phyloP scores from a whole-genome alignment of 2,888 invertebrate genomes.

The Odontomyia ornata region DNA sequence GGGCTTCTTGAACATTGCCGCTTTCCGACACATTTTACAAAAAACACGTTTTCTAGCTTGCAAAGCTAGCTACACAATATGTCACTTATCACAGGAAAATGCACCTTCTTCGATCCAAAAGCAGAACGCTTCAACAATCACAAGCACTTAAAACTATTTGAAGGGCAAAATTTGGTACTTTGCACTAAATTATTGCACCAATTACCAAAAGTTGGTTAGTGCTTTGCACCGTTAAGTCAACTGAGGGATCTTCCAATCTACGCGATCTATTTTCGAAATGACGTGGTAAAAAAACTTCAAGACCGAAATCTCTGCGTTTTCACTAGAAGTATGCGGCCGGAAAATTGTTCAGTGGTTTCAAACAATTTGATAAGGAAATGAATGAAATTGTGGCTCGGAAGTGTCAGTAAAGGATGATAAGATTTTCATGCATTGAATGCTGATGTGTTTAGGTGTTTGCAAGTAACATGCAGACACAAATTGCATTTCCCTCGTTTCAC shows the following conservation, averaged over 20 bases:
- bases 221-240: conserved; percentile 34
- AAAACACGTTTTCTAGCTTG: conserved; percentile 5
- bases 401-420: too few relatives aligned
- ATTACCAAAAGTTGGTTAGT: background rate
- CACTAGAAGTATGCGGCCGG: background rate
- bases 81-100: too few relatives aligned
- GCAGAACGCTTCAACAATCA: background rate
- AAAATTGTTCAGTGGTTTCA: background rate
- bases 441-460: too few relatives aligned
- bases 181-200: background rate
- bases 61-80: background rate
- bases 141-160: background rate
- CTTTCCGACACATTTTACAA: background rate
- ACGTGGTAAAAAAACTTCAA: background rate
- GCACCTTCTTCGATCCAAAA: too few relatives aligned
- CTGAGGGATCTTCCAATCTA: conserved; percentile 14
- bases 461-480: too few relatives aligned
- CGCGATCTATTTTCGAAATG: conserved; percentile 20
- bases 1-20: background rate
- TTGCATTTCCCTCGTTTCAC: too few relatives aligned
- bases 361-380: background rate
- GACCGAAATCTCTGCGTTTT: background rate
- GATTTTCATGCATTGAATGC: too few relatives aligned
- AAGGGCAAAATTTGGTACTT: background rate
- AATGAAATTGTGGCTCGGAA: too few relatives aligned